Conservation (phyloP, 1,140 invertebrate genomes). For the Subanguina moxae region DNA sequence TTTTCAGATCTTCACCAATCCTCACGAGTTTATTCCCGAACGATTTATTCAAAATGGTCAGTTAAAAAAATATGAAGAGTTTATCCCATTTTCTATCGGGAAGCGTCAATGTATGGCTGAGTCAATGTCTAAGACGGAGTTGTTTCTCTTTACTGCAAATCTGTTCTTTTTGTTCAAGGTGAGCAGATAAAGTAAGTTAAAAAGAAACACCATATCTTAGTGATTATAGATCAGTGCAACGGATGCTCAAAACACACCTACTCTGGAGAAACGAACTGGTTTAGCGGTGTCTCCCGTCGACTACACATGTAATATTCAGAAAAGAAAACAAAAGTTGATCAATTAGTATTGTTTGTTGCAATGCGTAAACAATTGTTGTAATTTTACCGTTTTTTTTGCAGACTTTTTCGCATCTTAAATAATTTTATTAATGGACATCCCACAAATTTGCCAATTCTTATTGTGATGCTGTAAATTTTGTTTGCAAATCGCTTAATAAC, state of each 20-base stretch:
- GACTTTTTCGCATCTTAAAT: too few relatives aligned
- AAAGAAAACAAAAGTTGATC: neutral
- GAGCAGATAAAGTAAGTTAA: neutral
- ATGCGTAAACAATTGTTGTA: too few relatives aligned
- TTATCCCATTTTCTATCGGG: slow-evolving; percentile 79
- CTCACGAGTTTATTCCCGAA: slow-evolving; percentile 75
- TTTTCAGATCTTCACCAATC: slow-evolving; percentile 62
- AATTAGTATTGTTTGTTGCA: too few relatives aligned
- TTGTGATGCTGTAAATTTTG: too few relatives aligned
- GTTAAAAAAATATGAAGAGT: slow-evolving; percentile 76
- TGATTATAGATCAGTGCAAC: neutral
- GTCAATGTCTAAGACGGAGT: slow-evolving; percentile 7
- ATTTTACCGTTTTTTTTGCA: too few relatives aligned
- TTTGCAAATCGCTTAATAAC: too few relatives aligned
- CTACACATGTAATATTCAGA: neutral
- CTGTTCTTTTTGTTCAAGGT: slow-evolving; percentile 27
- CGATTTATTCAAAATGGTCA: slow-evolving; percentile 73
- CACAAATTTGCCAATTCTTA: too few relatives aligned
- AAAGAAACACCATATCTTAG: neutral
- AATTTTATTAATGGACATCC: too few relatives aligned
- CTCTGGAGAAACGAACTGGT: neutral
- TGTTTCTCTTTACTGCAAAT: slow-evolving; percentile 32
- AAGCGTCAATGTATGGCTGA: slow-evolving; percentile 73
- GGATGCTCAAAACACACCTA: neutral
- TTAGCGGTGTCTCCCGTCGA: neutral